phyloP scores from a whole-genome alignment of 2,797 vertebrate genomes.

The Anolis apletophallus region DNA sequence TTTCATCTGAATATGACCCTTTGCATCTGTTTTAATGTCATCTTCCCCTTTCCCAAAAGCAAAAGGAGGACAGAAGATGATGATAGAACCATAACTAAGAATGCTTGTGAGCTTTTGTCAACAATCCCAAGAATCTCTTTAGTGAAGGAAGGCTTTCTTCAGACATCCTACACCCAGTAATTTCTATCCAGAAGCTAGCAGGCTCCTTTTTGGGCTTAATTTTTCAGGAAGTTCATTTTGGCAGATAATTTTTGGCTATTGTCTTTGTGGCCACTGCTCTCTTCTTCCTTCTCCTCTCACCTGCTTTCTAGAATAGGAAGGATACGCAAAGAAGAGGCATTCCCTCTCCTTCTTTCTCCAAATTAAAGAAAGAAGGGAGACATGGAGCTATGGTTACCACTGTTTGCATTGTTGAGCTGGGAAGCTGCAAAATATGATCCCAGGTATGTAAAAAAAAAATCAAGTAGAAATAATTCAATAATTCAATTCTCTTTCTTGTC shows the following conservation, averaged over 20 bases:
- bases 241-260: neutral
- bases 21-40: neutral
- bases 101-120: neutral
- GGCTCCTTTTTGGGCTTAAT: neutral
- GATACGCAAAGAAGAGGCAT: neutral
- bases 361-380: neutral
- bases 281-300: neutral
- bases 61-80: neutral
- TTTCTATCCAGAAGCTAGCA: neutral
- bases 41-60: neutral
- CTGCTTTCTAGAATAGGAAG: neutral
- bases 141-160: neutral
- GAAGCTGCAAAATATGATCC: neutral
- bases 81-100: neutral
- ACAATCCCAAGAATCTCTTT: neutral
- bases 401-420: neutral
- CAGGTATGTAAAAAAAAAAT: neutral
- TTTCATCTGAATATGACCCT: neutral
- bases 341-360: neutral
- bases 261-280: neutral
- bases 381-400: neutral
- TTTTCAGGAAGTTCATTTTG: neutral
- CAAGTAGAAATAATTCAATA: neutral
- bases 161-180: neutral
- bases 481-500: neutral